Evolutionary conservation across 2,888 invertebrate genomes (phyloP).

Genomic region (Hirudinaria manillensis): DNA sequence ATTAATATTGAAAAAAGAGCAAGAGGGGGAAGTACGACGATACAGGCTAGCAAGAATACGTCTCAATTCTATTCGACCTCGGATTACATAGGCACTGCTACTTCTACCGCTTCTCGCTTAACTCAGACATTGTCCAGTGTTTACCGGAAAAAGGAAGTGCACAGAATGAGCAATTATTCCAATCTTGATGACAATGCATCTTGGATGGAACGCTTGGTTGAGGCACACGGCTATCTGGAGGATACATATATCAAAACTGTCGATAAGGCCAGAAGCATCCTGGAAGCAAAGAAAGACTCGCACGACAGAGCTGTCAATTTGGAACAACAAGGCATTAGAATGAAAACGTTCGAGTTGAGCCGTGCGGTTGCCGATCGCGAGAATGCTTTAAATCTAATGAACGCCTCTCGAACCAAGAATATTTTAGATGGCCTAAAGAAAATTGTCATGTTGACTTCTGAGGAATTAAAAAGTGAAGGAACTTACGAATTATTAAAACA

Average conservation of each 20-base stretch:
- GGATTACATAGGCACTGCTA: neutral
- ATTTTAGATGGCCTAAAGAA: constrained; percentile 8
- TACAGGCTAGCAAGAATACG: neutral
- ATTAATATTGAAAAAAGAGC: constrained; percentile 11
- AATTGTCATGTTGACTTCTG: neutral
- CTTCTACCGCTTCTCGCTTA: neutral
- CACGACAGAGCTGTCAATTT: constrained; percentile 9
- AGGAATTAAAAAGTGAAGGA: constrained; percentile 12
- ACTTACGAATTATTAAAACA: constrained; percentile 23
- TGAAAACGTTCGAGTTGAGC: constrained; percentile 26
- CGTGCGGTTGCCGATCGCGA: constrained; percentile 19
- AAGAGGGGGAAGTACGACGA: neutral
- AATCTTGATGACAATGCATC: constrained; percentile 10
- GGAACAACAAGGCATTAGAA: constrained; percentile 25
- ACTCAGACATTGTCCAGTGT: neutral
- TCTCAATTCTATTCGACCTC: neutral
- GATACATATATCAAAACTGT: constrained; percentile 15
- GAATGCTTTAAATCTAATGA: constrained; percentile 19
- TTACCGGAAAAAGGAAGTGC: neutral
- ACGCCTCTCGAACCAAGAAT: neutral
- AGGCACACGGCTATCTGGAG: constrained; percentile 25
- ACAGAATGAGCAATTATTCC: neutral
- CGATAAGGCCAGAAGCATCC: constrained; percentile 14
- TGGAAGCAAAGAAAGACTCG: neutral
- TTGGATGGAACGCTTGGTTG: constrained; percentile 24